A percentile compares a stretch with the other conserved stretches of the same genome.
These are phyloP conservation scores for Salarias fasciatus DNA, from an alignment of 2,797 vertebrate genomes.

Conservation along the genomic window DNA sequence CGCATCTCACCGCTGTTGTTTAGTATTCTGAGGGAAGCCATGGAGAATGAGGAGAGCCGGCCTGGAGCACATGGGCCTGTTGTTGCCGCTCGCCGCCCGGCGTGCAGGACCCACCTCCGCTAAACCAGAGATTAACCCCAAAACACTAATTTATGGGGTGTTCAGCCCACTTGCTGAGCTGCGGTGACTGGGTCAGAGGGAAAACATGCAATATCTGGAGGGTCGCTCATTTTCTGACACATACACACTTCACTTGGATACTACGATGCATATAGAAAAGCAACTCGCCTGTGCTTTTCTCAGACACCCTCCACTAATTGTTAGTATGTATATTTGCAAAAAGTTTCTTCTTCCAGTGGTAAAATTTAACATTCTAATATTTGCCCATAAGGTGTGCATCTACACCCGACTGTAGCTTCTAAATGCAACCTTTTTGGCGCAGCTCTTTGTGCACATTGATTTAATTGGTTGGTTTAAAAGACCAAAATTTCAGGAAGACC, in stretches of 20 bases:
- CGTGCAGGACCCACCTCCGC: conserved; percentile 78
- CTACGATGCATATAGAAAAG: background rate
- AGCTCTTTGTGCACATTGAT: conserved; percentile 27
- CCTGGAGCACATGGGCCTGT: conserved; percentile 80
- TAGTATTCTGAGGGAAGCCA: conserved; percentile 86
- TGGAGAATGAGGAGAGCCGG: conserved; percentile 85
- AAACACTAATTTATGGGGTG: conserved; percentile 55
- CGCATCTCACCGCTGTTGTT: conserved; percentile 81
- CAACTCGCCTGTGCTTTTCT: background rate
- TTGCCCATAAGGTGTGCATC: background rate
- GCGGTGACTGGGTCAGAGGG: conserved; percentile 24
- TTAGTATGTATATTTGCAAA: too few species aligned
- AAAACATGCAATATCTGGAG: conserved; percentile 17
- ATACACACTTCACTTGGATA: background rate
- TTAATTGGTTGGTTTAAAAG: conserved; percentile 64
- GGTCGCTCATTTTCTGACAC: background rate
- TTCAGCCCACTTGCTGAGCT: conserved; percentile 12
- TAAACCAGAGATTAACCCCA: conserved; percentile 92
- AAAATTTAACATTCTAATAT: background rate
- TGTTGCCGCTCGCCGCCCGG: conserved; percentile 66
- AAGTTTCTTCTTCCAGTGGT: background rate
- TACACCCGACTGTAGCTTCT: background rate
- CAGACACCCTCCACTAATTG: too few species aligned
- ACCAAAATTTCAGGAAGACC: conserved; percentile 51
- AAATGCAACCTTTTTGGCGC: conserved; percentile 21